Conservation (phyloP, 2,888 invertebrate genomes). For the Rapana venosa region DNA sequence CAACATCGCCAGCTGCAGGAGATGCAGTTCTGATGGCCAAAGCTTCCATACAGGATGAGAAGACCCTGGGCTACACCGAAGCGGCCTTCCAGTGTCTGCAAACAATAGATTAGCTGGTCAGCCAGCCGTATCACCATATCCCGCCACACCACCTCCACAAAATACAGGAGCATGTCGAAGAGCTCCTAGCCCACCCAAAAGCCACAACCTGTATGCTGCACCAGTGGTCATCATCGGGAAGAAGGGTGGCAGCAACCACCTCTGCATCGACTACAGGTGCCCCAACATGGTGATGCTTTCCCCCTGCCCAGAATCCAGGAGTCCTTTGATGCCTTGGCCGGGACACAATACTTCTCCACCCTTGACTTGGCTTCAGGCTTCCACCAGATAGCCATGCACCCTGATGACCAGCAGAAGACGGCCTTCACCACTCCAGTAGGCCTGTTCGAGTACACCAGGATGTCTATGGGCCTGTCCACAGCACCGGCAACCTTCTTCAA, state of each 20-base stretch:
- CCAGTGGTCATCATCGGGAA: constrained; percentile 54
- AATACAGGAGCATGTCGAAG: too few species aligned
- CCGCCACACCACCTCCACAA: too few species aligned
- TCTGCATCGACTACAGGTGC: constrained; percentile 50
- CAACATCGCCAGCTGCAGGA: too few species aligned
- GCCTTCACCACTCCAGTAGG: constrained; percentile 48
- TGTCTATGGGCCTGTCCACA: constrained; percentile 42
- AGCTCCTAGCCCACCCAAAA: too few species aligned
- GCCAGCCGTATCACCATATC: too few species aligned
- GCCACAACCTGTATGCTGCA: constrained; percentile 50
- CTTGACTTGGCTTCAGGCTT: constrained; percentile 51
- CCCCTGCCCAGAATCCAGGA: constrained; percentile 53
- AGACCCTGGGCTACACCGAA: too few species aligned
- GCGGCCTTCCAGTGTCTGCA: too few species aligned
- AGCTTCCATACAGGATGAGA: too few species aligned
- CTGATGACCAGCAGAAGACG: constrained; percentile 49
- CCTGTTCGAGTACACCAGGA: constrained; percentile 46
- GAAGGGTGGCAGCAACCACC: constrained; percentile 49
- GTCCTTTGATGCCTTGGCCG: constrained; percentile 50
- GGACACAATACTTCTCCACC: constrained; percentile 46
- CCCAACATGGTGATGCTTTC: constrained; percentile 51
- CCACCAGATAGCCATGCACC: constrained; percentile 47
- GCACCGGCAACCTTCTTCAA: constrained; percentile 43
- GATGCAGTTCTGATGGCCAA: too few species aligned
- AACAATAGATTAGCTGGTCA: too few species aligned